phyloP scores from a whole-genome alignment of 1,140 invertebrate species.

The Drosophila novamexicana region DNA sequence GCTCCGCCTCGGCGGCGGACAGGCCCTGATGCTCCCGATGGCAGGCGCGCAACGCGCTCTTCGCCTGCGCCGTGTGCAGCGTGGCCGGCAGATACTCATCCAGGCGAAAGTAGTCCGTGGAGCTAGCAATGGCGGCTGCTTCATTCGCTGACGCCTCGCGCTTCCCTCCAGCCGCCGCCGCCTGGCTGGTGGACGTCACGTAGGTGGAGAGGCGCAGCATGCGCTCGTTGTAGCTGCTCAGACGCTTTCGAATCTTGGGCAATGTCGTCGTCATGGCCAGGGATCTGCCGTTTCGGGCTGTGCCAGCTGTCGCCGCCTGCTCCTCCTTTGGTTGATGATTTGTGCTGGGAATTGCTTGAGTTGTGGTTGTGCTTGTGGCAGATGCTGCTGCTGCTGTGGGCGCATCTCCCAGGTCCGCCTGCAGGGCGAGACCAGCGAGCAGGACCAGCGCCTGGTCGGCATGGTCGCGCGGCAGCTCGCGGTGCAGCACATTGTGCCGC shows the following conservation, averaged over 20 bases:
- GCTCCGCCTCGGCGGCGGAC: constrained; percentile 90
- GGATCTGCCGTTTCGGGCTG: neutral
- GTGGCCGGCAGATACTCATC: constrained; percentile 89
- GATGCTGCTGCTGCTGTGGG: constrained; percentile 58
- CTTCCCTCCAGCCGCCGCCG: neutral
- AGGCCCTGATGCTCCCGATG: constrained; percentile 90
- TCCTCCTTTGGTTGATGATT: constrained; percentile 15
- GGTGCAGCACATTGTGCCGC: constrained; percentile 92
- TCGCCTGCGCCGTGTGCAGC: constrained; percentile 87
- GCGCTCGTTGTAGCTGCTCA: constrained; percentile 71
- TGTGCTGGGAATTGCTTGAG: constrained; percentile 9
- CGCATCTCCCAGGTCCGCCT: constrained; percentile 94
- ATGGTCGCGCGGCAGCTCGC: constrained; percentile 88
- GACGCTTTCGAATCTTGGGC: constrained; percentile 76
- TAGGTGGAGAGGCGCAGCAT: constrained; percentile 77
- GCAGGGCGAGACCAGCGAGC: constrained; percentile 93
- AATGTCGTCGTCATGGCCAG: constrained; percentile 63
- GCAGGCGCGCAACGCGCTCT: constrained; percentile 86
- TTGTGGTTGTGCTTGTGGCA: neutral
- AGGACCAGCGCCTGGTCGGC: constrained; percentile 90
- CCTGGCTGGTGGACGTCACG: constrained; percentile 51
- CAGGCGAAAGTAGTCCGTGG: constrained; percentile 90
- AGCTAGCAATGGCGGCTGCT: neutral
- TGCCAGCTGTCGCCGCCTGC: constrained; percentile 7
- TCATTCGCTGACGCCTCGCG: constrained; percentile 1